A percentile compares a stretch with the other conserved stretches of the same genome.
Evolutionary conservation across 2,888 invertebrate species (phyloP).

Genomic region (Dicyrtomina minuta): DNA sequence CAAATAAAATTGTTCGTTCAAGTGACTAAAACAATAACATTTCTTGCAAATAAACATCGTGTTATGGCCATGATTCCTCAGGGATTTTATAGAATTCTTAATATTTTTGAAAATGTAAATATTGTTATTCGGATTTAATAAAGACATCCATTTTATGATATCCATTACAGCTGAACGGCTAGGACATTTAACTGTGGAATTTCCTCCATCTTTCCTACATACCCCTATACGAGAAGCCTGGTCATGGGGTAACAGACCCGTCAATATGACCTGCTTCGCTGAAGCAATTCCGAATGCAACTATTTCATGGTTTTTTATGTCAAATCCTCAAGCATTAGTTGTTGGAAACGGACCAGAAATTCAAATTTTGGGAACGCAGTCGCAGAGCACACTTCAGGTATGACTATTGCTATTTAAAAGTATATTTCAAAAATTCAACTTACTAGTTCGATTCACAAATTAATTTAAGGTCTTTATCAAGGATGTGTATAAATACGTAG

Average conservation of each 20-base stretch:
- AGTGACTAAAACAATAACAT: slow-evolving; percentile 9
- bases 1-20: too few relatives aligned
- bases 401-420: slow-evolving; percentile 36
- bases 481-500: too few relatives aligned
- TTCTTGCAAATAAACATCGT: too few relatives aligned
- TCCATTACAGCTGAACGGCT: slow-evolving; percentile 65
- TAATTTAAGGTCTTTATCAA: too few relatives aligned
- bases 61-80: too few relatives aligned
- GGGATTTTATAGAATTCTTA: too few relatives aligned
- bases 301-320: slow-evolving; percentile 73
- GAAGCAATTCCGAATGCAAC: slow-evolving; percentile 87
- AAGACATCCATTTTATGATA: too few relatives aligned
- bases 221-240: slow-evolving; percentile 68
- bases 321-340: slow-evolving; percentile 55
- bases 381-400: slow-evolving; percentile 66
- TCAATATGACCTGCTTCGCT: slow-evolving; percentile 84
- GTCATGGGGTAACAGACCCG: slow-evolving; percentile 78
- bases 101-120: too few relatives aligned
- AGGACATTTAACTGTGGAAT: slow-evolving; percentile 81
- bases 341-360: slow-evolving; percentile 60
- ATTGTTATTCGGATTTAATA: too few relatives aligned
- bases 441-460: too few relatives aligned
- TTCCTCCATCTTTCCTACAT: slow-evolving; percentile 75
- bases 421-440: too few relatives aligned
- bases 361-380: slow-evolving; percentile 67